Evolutionary conservation across 2,113 vertebrate species (phyloP).

Genomic region (Larimichthys crocea): DNA sequence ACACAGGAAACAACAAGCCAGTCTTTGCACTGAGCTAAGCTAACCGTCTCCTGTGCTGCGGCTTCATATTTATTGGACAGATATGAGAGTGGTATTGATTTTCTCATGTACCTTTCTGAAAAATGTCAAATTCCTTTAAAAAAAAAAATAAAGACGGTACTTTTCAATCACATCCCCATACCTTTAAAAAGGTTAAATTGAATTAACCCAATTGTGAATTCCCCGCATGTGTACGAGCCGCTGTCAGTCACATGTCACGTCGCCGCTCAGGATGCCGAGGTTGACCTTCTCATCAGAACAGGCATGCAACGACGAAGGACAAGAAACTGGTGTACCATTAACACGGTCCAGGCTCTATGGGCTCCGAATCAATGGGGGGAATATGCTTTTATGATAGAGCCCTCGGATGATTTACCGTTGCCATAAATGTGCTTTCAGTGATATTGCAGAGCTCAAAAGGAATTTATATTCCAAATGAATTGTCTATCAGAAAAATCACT

Average conservation of each 20-base stretch:
- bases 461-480: slow-evolving; percentile 66
- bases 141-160: no score
- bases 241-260: slow-evolving; percentile 37
- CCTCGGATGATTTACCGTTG: slow-evolving; percentile 63
- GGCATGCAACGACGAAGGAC: slow-evolving; percentile 33
- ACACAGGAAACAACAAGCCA: not conserved
- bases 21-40: not conserved
- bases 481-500: slow-evolving; percentile 61
- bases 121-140: not conserved
- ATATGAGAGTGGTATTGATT: not conserved
- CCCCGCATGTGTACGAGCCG: not conserved
- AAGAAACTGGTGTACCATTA: slow-evolving; percentile 44
- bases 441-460: slow-evolving; percentile 58
- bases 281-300: slow-evolving; percentile 52
- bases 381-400: slow-evolving; percentile 61
- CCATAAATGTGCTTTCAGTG: slow-evolving; percentile 64
- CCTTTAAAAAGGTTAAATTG: not conserved
- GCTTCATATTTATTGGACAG: not conserved
- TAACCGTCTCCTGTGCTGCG: no score
- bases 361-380: slow-evolving; percentile 53
- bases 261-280: not conserved
- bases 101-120: not conserved
- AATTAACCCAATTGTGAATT: slow-evolving; percentile 21
- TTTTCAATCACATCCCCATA: not conserved
- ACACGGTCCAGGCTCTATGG: slow-evolving; percentile 3